Evolutionary conservation across 53 echinoderm and acorn worm genomes (phyloP), one percentile per base, ranked within the genome.

Genomic region (Stichopus horrens): DNA sequence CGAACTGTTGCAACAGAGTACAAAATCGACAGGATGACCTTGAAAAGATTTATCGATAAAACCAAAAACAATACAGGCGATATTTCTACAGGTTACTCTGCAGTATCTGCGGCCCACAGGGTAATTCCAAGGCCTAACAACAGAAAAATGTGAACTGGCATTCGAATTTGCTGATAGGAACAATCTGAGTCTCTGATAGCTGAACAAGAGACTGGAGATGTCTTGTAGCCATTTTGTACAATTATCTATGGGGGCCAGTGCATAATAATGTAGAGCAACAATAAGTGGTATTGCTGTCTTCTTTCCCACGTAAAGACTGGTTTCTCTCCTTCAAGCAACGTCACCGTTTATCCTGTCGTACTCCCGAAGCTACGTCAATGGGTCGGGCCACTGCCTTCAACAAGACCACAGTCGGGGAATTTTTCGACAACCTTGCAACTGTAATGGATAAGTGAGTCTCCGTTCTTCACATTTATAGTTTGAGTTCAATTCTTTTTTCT

Each of bases 361-460:
- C 88, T 20, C 88, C 88, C 21, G 76, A 74, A 20, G 88, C 88
- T 52, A 75, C 88, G 7, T 88, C 76, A 6, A 88, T 75, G 11
- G 56, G 55, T 7, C 75, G 56, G 19, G 8, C 88, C 16, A 75
- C 88, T 51, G 88, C 76, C 75, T 88, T 88, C 88, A 88, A 88
- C 56, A 75, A 88, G 76, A 53, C n/a, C n/a, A n/a, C n/a, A n/a
- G n/a, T n/a, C n/a, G n/a, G n/a, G n/a, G n/a, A n/a, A n/a, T n/a
- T n/a, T n/a, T n/a, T n/a, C n/a, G n/a, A n/a, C 16, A 88, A 88
- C 54, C 6, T 88, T 55, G 75, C 74, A 54, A 71, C 76, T n/a
- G 75, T 75, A 21, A 88, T 88, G 53, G 58, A 88, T 19, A 75
- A 88, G 76, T 76, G 23, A 76, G 76, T 76, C 5, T 6, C 37